Base-by-base conservation (phyloP, 2,113 vertebrate genomes). In the Alosa alosa region DNA sequence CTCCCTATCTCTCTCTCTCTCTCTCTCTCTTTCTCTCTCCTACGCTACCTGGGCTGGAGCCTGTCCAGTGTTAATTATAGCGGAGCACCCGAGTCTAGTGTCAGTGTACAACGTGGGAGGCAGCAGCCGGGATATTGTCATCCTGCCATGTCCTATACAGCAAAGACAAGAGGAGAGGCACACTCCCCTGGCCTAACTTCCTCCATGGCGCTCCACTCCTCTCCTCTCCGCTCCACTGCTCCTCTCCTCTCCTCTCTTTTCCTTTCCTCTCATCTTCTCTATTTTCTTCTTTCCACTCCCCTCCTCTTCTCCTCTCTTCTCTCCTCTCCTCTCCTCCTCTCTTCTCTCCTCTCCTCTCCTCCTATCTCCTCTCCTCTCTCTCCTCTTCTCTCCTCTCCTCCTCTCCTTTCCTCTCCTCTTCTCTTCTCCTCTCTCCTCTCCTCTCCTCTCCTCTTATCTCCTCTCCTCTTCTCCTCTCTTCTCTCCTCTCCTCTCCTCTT, bases 51-150 rank as follows among this genome's bases (percentile, higher is more conserved):
- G 92, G 89, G 89, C 93, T 95, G 95, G 95, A 95, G 92, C 91
- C 85, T 50, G 88, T 93, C 95, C 95, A 95, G 94, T 95, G 94
- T 95, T 96, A 96, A 96, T 96, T 96, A 95, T 95, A 95, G 95
- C 90, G 89, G 91, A 92, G 91, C 94, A 93, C 92, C 91, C 87
- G 92, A 94, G 93, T 93, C 92, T 92, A 86, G 89, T 95, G 95
- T 94, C 93, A 94, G 39, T 84, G 41, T 68, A 81, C 84, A 22
- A 84, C 55, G 92, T 92, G 91, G 90, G 92, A 89, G 91, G 89
- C 72, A 92, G 94, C 90, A 92, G 94, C 90, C 93, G 90, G 90
- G 92, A 94, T 95, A 90, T 93, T 94, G 94, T 94, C 93, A 94
- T 89, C 81, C 90, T 93, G 94, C 94, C 93, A 94, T 94, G 92